Conservation (phyloP, 2,113 vertebrate species). For the Herpetotheres cachinnans region DNA sequence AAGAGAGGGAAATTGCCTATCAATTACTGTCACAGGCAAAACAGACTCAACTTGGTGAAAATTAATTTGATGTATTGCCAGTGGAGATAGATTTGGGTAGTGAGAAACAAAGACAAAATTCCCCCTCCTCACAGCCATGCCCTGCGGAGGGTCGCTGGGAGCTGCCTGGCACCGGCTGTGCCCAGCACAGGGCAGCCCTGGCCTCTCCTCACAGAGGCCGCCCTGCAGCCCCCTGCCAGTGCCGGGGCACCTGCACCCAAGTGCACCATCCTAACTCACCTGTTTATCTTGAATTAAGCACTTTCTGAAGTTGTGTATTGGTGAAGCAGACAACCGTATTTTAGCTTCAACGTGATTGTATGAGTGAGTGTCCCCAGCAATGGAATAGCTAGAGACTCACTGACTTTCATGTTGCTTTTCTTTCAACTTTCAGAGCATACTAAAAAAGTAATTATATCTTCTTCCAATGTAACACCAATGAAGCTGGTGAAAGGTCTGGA, state of each 20-base stretch:
- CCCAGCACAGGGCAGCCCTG: accelerated
- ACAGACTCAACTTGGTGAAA: neutral
- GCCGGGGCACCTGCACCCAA: neutral
- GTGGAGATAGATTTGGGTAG: neutral
- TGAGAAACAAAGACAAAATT: neutral
- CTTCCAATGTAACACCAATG: accelerated
- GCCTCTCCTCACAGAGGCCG: accelerated
- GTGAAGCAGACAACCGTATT: neutral
- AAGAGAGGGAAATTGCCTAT: neutral
- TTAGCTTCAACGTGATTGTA: accelerated
- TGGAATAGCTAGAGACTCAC: neutral
- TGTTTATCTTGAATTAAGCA: neutral
- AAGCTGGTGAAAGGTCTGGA: neutral
- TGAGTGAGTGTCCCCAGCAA: neutral
- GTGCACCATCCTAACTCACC: neutral
- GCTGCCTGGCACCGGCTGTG: neutral
- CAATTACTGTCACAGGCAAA: neutral
- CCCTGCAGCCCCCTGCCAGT: neutral
- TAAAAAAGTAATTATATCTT: neutral
- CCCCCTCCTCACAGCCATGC: accelerated
- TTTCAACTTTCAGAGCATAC: neutral
- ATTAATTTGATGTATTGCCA: neutral
- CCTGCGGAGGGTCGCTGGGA: neutral
- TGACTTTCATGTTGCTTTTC: neutral
- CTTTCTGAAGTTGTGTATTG: neutral